A percentile compares a stretch with the other conserved stretches of the same genome.
Conservation (phyloP, 2,113 vertebrate species). For the Coptodon rendalli region DNA sequence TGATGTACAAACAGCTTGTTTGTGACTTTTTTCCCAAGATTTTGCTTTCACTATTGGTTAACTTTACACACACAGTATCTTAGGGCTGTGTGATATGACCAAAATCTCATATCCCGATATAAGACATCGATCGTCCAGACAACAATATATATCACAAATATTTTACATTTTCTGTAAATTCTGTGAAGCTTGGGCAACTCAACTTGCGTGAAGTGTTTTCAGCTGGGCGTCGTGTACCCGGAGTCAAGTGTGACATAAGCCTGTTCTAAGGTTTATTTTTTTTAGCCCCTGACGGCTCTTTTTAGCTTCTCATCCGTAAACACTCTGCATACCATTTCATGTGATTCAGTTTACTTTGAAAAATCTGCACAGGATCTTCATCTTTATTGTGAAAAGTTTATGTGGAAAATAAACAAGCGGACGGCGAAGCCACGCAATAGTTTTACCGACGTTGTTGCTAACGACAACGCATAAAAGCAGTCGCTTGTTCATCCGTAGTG, state of each 20-base stretch:
- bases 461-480: neutral
- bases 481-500: neutral
- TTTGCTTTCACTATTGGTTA: neutral
- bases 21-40: neutral
- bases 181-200: neutral
- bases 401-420: neutral
- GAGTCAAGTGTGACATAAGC: neutral
- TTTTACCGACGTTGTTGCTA: neutral
- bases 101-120: neutral
- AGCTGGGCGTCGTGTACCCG: neutral
- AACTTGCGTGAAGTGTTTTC: neutral
- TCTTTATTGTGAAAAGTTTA: neutral
- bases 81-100: neutral
- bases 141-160: neutral
- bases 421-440: neutral
- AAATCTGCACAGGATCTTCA: neutral
- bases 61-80: neutral
- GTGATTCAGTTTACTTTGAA: neutral
- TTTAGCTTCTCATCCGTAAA: neutral
- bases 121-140: neutral
- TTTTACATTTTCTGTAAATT: neutral
- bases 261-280: neutral
- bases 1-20: neutral
- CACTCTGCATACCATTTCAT: neutral
- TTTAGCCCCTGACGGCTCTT: neutral